Conservation (phyloP, 2,888 invertebrate genomes). For the Acronicta psi region DNA sequence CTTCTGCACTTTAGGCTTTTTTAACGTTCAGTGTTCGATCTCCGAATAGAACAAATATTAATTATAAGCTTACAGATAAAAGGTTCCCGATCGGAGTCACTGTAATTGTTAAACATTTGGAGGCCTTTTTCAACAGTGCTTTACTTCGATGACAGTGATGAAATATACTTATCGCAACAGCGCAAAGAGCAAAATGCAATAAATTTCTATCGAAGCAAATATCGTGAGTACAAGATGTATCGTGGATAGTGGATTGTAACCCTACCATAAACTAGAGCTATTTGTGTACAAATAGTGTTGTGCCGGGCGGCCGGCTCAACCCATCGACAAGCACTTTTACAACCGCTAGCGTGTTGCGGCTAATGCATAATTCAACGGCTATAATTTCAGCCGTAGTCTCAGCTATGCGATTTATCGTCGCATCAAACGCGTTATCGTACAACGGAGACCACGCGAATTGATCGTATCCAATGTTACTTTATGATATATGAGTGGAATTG, state of each 20-base stretch:
- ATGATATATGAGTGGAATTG: conserved; percentile 45
- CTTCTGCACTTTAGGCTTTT: no score
- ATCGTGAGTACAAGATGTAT: conserved; percentile 23
- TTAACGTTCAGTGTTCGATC: no score
- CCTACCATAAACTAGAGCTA: conserved; percentile 43
- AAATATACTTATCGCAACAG: no score
- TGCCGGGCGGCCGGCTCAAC: conserved; percentile 43
- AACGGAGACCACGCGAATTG: conserved; percentile 58
- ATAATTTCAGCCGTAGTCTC: conserved; percentile 82
- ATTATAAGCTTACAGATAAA: no score
- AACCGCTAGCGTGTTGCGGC: conserved; percentile 71
- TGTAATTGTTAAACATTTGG: no score
- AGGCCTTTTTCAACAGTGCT: no score
- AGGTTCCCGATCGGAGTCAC: no score
- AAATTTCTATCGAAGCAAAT: background rate
- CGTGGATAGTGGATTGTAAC: conserved; percentile 25
- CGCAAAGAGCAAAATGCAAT: no score
- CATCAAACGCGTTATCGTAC: conserved; percentile 72
- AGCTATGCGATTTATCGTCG: conserved; percentile 78
- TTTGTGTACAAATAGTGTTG: conserved; percentile 60
- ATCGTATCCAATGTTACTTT: conserved; percentile 56
- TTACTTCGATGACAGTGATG: no score
- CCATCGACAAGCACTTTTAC: conserved; percentile 75
- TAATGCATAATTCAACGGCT: conserved; percentile 85
- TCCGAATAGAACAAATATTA: no score